Conservation (phyloP, 2,113 vertebrate species). For the Ia io region DNA sequence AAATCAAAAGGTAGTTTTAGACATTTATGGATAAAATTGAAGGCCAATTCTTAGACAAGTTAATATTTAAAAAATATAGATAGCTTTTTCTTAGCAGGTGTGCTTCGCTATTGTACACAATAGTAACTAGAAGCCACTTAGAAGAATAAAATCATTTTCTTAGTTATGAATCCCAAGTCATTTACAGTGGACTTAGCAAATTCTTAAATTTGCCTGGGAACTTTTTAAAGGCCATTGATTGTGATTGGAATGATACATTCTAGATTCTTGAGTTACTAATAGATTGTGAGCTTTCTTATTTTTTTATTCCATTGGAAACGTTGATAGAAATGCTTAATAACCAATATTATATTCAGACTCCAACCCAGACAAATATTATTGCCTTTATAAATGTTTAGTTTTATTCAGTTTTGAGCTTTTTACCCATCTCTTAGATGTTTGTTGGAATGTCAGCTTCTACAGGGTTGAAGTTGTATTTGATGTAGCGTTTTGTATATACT, state of each 20-base stretch:
- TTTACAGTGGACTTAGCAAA: not conserved
- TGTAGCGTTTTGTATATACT: not conserved
- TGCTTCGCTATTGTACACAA: not conserved
- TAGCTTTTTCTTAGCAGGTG: not conserved
- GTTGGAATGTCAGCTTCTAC: not conserved
- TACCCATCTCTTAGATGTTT: not conserved
- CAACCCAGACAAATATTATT: not conserved
- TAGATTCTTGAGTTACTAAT: not conserved
- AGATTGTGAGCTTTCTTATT: not conserved
- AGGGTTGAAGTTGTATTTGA: not conserved
- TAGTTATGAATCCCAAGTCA: not conserved
- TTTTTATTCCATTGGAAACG: not conserved
- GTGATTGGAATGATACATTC: not conserved
- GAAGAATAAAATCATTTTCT: not conserved
- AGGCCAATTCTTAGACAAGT: not conserved
- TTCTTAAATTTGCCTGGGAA: not conserved
- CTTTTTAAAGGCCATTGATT: not conserved
- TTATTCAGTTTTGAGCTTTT: not conserved
- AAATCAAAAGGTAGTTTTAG: not conserved
- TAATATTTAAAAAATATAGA: not conserved
- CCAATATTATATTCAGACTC: not conserved
- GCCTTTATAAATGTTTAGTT: not conserved
- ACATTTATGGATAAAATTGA: not conserved
- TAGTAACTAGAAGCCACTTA: not conserved
- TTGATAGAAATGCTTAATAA: not conserved